Percentiles rank a stretch among this genome's conserved stretches.
These are phyloP conservation scores for Vidua chalybeata DNA, from an alignment of 2,113 vertebrate genomes.

Conservation along the genomic window DNA sequence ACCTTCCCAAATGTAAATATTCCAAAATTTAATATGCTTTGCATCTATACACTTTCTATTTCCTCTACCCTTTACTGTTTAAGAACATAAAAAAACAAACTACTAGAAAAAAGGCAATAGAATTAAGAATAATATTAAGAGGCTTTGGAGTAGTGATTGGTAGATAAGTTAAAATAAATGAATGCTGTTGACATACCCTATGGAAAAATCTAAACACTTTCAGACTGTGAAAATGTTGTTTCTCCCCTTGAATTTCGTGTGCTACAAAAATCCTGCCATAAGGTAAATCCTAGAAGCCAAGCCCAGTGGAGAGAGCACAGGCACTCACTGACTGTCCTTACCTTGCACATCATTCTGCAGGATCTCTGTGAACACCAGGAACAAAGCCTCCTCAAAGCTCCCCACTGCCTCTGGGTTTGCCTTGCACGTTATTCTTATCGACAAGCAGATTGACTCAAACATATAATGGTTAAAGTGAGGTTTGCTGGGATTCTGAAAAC, in stretches of 20 bases:
- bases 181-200: not conserved
- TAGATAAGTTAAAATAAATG: not conserved
- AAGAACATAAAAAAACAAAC: not conserved
- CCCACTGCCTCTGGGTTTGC: conserved; percentile 87
- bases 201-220: not conserved
- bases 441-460: conserved; percentile 97
- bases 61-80: not conserved
- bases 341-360: conserved; percentile 97
- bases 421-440: conserved; percentile 94
- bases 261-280: not conserved
- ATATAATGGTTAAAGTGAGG: conserved; percentile 99
- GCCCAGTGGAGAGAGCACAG: not conserved
- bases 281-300: not conserved
- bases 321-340: conserved; percentile 42
- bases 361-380: conserved; percentile 97
- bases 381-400: conserved; percentile 96
- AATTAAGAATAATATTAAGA: not conserved
- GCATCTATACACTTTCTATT: not conserved
- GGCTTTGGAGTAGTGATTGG: not conserved
- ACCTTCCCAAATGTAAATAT: not conserved
- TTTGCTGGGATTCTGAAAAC: conserved; percentile 95
- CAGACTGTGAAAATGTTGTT: not conserved
- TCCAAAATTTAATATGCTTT: not conserved
- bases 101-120: not conserved
- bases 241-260: not conserved